Conservation (phyloP, 2,888 invertebrate species). For the Chouioia cunea region DNA sequence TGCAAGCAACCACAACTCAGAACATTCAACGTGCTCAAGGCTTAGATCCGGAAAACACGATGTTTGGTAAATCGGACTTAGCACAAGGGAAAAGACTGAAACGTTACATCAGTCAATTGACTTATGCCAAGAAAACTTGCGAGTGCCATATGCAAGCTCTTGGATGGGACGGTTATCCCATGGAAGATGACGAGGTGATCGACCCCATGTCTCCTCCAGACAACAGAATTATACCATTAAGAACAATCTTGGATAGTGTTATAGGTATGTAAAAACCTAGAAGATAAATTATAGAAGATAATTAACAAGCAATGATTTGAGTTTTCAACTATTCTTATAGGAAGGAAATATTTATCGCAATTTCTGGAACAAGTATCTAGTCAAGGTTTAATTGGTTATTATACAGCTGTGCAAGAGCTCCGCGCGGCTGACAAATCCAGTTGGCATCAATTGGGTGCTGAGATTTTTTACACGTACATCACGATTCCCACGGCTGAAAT, state of each 20-base stretch:
- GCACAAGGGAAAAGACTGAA: conserved; percentile 85
- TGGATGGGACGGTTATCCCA: conserved; percentile 79
- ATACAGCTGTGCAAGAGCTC: conserved; percentile 88
- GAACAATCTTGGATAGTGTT: conserved; percentile 82
- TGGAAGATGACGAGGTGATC: conserved; percentile 61
- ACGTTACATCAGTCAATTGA: conserved; percentile 85
- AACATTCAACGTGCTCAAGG: conserved; percentile 90
- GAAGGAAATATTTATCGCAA: conserved; percentile 83
- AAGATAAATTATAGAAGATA: background rate
- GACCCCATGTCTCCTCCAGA: conserved; percentile 57
- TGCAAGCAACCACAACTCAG: conserved; percentile 93
- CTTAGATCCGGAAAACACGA: conserved; percentile 74
- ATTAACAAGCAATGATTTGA: no score
- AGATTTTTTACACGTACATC: conserved; percentile 91
- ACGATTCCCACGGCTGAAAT: conserved; percentile 84
- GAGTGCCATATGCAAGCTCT: conserved; percentile 81
- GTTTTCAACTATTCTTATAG: conserved; percentile 57
- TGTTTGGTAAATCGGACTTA: conserved; percentile 81
- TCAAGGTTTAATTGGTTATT: conserved; percentile 87
- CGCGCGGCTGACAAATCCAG: conserved; percentile 80
- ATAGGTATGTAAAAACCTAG: conserved; percentile 60
- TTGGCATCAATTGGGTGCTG: conserved; percentile 90
- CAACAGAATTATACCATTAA: conserved; percentile 73
- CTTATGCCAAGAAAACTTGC: conserved; percentile 84
- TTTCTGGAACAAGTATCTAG: conserved; percentile 87